Evolutionary conservation across 2,888 invertebrate species (phyloP).

Genomic region (Heteromyza rotundicornis): DNA sequence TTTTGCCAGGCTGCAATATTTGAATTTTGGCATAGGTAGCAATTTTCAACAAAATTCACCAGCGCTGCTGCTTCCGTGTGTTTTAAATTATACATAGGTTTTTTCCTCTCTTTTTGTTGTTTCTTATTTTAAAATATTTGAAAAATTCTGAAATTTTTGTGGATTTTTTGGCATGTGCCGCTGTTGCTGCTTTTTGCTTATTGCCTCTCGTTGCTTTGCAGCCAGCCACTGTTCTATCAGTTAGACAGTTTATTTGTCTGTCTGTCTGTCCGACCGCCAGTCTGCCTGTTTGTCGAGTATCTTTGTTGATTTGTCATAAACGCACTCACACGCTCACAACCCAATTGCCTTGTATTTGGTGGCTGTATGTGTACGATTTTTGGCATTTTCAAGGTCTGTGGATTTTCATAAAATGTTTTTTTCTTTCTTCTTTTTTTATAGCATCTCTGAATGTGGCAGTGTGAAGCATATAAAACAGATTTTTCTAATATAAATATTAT

Average conservation of each 20-base stretch:
- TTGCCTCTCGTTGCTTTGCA: background rate
- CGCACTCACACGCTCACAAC: background rate
- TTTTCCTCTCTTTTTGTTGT: background rate
- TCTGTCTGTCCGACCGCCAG: background rate
- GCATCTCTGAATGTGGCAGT: background rate
- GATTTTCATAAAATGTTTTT: background rate
- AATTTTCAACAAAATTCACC: too few species aligned
- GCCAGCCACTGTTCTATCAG: background rate
- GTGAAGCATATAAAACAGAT: background rate
- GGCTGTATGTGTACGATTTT: background rate
- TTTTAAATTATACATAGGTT: too few species aligned
- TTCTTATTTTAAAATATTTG: background rate
- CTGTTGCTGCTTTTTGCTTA: background rate
- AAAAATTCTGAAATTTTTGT: background rate
- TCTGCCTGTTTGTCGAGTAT: background rate
- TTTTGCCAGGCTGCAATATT: background rate
- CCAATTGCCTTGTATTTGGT: background rate
- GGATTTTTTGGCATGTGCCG: background rate
- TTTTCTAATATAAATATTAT: too few species aligned
- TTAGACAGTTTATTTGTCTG: too few species aligned
- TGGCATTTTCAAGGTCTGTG: constrained; percentile 15
- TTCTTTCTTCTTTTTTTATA: background rate
- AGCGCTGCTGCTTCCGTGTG: too few species aligned
- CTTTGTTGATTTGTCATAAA: background rate
- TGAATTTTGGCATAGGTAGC: too few species aligned